Conservation (phyloP, 2,888 invertebrate genomes). For the Abscondita cerata region DNA sequence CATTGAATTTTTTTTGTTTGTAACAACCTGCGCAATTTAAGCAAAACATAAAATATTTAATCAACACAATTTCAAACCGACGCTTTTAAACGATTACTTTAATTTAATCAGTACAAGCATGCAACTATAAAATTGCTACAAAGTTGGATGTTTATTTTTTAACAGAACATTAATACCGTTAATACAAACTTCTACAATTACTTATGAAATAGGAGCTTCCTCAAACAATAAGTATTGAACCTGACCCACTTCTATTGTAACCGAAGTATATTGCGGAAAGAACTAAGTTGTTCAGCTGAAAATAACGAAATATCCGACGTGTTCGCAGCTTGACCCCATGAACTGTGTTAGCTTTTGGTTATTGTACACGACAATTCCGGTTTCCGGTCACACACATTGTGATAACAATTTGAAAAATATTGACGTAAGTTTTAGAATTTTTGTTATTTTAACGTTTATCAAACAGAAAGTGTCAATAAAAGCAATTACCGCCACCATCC, state of each 20-base stretch:
- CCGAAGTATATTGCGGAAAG: constrained; percentile 27
- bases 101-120: too few species aligned
- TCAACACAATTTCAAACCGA: too few species aligned
- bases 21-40: too few species aligned
- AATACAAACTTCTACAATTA: constrained; percentile 14
- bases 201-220: constrained; percentile 26
- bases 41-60: too few species aligned
- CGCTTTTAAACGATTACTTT: too few species aligned
- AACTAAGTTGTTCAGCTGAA: constrained; percentile 28
- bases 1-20: too few species aligned
- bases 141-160: too few species aligned
- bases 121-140: too few species aligned
- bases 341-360: constrained; percentile 17
- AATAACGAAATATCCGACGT: constrained; percentile 32
- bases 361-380: constrained; percentile 25
- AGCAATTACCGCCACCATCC: too few species aligned
- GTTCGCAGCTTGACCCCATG: constrained; percentile 22
- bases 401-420: constrained; percentile 11
- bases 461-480: too few species aligned
- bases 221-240: constrained; percentile 29
- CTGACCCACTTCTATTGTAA: constrained; percentile 27
- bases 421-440: background rate
- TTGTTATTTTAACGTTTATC: too few species aligned
- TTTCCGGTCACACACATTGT: constrained; percentile 28
- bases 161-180: too few species aligned